phyloP scores from a whole-genome alignment of 1,140 invertebrate species.

The Tetraneura akinire region DNA sequence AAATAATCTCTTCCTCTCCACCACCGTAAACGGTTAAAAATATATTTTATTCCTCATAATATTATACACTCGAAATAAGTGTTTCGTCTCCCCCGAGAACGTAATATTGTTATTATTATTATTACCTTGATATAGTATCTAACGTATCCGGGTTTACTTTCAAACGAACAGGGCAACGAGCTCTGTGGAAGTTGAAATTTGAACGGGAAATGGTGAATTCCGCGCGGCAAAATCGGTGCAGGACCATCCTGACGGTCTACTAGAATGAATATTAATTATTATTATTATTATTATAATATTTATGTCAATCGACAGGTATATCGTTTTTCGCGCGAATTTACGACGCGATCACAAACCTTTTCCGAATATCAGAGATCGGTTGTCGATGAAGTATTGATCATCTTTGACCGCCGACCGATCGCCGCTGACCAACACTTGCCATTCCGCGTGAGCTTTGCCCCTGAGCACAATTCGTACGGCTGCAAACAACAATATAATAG shows the following conservation, averaged over 20 bases:
- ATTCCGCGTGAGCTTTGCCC: conserved; percentile 79
- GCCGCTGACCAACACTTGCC: conserved; percentile 79
- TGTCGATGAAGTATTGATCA: conserved; percentile 81
- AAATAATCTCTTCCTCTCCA: no score
- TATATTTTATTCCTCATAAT: no score
- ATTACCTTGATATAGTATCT: conserved; percentile 76
- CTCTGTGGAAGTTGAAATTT: conserved; percentile 76
- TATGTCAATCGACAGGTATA: neutral
- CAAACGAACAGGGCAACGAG: conserved; percentile 78
- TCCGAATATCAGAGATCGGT: conserved; percentile 75
- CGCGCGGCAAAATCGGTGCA: conserved; percentile 76
- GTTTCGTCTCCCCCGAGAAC: no score
- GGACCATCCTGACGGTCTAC: conserved; percentile 68
- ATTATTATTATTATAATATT: no score
- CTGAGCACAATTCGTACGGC: conserved; percentile 74
- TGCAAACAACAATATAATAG: no score
- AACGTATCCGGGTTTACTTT: conserved; percentile 76
- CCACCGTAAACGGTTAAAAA: no score
- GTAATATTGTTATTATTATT: no score
- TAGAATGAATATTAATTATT: conserved; percentile 42
- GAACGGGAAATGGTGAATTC: conserved; percentile 76
- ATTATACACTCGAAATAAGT: no score
- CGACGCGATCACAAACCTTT: conserved; percentile 66
- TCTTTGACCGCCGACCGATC: conserved; percentile 77
- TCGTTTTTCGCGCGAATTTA: neutral